Percentiles rank a stretch among this genome's conserved stretches.
Evolutionary conservation across 2,113 vertebrate genomes (phyloP).

Genomic region (Antigone vipio): DNA sequence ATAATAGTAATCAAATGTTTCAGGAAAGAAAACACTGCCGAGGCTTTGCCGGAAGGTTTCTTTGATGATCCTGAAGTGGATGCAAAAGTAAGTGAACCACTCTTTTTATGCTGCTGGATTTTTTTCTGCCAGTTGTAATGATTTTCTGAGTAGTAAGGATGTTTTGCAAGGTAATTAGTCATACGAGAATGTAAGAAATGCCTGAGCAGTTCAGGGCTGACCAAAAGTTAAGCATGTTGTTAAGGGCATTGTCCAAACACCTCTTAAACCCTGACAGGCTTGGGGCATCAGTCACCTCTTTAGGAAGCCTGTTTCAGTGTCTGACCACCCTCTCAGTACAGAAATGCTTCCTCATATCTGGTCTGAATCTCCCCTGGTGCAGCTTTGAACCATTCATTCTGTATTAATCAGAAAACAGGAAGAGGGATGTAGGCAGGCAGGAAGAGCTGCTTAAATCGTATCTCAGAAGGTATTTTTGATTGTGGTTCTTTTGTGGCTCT

Average conservation of each 20-base stretch:
- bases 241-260: background rate
- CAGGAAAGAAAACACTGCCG: slow-evolving; percentile 86
- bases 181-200: background rate
- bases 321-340: background rate
- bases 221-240: background rate
- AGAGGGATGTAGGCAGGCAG: background rate
- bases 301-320: background rate
- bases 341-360: background rate
- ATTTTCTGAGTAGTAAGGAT: background rate
- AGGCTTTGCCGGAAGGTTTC: slow-evolving; percentile 94
- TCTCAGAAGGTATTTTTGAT: background rate
- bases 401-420: background rate
- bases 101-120: background rate
- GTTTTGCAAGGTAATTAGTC: background rate
- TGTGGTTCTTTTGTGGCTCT: background rate
- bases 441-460: background rate
- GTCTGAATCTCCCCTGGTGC: background rate
- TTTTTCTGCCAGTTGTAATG: background rate
- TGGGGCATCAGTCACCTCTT: rapidly evolving
- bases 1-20: slow-evolving; percentile 17
- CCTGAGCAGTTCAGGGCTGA: background rate
- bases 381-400: background rate
- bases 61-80: slow-evolving; percentile 96
- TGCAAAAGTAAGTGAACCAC: slow-evolving; percentile 75
- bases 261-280: background rate